These are phyloP conservation scores for Peromyscus leucopus DNA, from an alignment of 2,113 vertebrate genomes.

Conservation along the genomic window DNA sequence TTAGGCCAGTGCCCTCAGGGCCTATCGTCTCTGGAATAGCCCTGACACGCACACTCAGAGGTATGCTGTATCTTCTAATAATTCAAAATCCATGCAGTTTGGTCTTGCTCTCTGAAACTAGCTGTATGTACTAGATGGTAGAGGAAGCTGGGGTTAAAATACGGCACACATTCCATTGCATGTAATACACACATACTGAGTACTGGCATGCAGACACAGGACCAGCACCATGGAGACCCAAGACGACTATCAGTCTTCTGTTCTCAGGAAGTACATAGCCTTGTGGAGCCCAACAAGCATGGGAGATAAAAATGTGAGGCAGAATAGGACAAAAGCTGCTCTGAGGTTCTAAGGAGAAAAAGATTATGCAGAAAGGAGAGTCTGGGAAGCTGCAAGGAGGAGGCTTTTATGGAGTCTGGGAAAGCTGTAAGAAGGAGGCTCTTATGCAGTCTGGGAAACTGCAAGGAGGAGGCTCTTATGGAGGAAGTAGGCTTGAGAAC, in stretches of 20 bases:
- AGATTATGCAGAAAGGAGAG: too few relatives aligned
- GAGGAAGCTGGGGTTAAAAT: background rate
- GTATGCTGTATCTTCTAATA: background rate
- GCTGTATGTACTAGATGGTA: accelerated
- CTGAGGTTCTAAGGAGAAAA: background rate
- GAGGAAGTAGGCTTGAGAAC: background rate
- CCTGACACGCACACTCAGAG: background rate
- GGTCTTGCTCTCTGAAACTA: background rate
- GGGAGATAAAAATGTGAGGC: background rate
- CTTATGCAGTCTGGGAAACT: background rate
- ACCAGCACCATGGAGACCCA: background rate
- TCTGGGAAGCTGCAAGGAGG: background rate
- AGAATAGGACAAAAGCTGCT: background rate
- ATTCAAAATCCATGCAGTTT: background rate
- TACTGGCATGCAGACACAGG: background rate
- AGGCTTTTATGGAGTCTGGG: background rate
- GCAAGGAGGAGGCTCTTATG: background rate
- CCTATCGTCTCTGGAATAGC: background rate
- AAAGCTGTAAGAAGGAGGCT: background rate
- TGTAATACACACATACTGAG: accelerated
- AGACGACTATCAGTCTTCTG: background rate
- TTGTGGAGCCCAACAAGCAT: background rate
- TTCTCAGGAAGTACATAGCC: background rate
- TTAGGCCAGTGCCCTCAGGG: background rate
- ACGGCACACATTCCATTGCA: background rate